Evolutionary conservation across 2,888 invertebrate genomes (phyloP), one percentile per base, ranked within the genome.

Genomic region (Sepioteuthis lessoniana): DNA sequence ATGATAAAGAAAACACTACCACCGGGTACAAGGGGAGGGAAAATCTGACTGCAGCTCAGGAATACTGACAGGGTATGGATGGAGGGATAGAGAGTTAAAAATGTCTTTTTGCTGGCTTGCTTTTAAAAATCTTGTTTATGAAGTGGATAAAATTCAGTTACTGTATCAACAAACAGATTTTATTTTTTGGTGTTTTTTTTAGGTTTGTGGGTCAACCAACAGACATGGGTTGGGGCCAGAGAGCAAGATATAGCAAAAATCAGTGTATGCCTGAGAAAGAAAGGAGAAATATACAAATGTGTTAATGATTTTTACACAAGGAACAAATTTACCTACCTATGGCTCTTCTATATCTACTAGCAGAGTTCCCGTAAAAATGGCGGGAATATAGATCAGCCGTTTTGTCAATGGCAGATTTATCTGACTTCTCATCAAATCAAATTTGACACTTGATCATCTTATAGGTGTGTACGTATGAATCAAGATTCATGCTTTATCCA

Each of bases 131-230:
- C n/a, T n/a, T n/a, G 76, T 76, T 76, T n/a, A 76, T 76, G 76
- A 76, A 76, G n/a, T 76, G 76, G 76, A 76, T 76, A 76, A 76
- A 76, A 76, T 76, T 76, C 76, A 76, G n/a, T 76, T 76, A n/a
- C 76, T 76, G 16, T 76, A 76, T 76, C 76, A 76, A 76, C 76
- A 76, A 76, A 76, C 76, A 76, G 76, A 76, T 35, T 55, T 76
- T 76, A 76, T 76, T 76, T 76, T 76, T 76, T 76, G 76, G 76
- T 76, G n/a, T 76, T 76, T 76, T n/a, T 76, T 76, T 76, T 76
- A 76, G 76, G 76, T 76, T 76, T 76, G 76, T 76, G 76, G 76
- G 76, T 76, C n/a, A 76, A 7, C 55, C 55, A 55, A 25, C 25
- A 55, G n/a, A 13, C 35, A 76, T n/a, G n/a, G 35, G 76, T 13